Conservation (phyloP, 2,888 invertebrate genomes). For the Melolontha melolontha region DNA sequence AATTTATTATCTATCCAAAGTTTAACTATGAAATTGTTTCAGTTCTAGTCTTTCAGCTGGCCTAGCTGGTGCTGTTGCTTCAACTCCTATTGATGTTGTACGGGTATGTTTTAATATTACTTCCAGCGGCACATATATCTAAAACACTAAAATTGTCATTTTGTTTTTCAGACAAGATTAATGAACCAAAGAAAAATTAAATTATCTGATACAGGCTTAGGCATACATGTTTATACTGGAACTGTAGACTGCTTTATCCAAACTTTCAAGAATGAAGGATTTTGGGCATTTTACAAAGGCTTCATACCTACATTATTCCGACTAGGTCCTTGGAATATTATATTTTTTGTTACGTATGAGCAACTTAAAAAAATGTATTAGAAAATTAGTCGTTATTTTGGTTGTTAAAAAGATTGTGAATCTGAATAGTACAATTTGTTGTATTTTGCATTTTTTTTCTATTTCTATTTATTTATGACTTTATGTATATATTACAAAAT, state of each 20-base stretch:
- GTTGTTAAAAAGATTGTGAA: slow-evolving; percentile 28
- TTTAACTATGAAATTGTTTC: slow-evolving; percentile 61
- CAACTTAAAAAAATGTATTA: slow-evolving; percentile 83
- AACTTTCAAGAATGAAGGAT: slow-evolving; percentile 90
- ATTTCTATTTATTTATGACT: slow-evolving; percentile 45
- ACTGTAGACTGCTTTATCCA: slow-evolving; percentile 77
- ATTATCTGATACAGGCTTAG: slow-evolving; percentile 66
- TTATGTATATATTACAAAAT: slow-evolving; percentile 38
- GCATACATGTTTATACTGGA: slow-evolving; percentile 78
- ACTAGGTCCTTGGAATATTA: slow-evolving; percentile 98
- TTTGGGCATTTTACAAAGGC: slow-evolving; percentile 91
- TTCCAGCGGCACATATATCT: slow-evolving; percentile 12
- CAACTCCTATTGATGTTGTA: slow-evolving; percentile 94
- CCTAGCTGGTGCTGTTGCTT: slow-evolving; percentile 92
- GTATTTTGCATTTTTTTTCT: slow-evolving; percentile 38
- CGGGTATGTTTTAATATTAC: slow-evolving; percentile 73
- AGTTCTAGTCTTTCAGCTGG: slow-evolving; percentile 93
- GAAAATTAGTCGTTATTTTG: slow-evolving; percentile 39
- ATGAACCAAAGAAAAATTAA: slow-evolving; percentile 88
- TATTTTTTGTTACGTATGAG: slow-evolving; percentile 95
- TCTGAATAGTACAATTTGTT: slow-evolving; percentile 41
- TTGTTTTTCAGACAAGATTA: slow-evolving; percentile 81
- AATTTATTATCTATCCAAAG: too few species aligned
- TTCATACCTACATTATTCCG: slow-evolving; percentile 96
- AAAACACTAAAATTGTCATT: slow-evolving; percentile 31